These are phyloP conservation scores for Agrypnia vestita DNA, from an alignment of 1,140 invertebrate species.

Conservation along the genomic window DNA sequence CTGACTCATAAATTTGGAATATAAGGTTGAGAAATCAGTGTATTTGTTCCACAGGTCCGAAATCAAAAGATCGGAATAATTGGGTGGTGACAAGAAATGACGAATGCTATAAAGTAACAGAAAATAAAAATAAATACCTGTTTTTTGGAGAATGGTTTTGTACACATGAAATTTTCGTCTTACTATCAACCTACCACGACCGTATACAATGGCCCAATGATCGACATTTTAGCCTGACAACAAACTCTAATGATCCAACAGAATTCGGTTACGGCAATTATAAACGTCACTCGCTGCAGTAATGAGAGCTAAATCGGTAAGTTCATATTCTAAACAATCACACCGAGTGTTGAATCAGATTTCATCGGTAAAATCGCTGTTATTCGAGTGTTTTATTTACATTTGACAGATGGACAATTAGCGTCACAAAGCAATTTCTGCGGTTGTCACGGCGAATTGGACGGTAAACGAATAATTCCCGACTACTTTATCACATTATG, in stretches of 20 bases:
- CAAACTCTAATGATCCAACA: background rate
- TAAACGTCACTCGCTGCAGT: background rate
- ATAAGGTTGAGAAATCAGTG: no score
- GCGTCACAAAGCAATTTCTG: slow-evolving; percentile 14
- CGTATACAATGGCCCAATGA: background rate
- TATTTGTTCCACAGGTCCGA: no score
- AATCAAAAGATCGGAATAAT: no score
- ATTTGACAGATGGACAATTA: slow-evolving; percentile 39
- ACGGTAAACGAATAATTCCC: background rate
- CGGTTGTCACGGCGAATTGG: background rate
- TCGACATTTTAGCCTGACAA: background rate
- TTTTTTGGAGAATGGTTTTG: no score
- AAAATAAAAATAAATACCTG: no score
- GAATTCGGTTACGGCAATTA: background rate
- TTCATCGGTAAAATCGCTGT: background rate
- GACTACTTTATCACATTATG: slow-evolving; percentile 39
- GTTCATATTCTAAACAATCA: background rate
- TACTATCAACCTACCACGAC: background rate
- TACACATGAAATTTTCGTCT: no score
- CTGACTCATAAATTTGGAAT: no score
- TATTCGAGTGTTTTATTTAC: slow-evolving; percentile 47
- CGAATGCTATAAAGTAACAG: no score
- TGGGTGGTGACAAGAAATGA: no score
- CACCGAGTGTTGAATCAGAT: background rate
- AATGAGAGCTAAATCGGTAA: background rate